Base-by-base conservation (phyloP, 2,888 invertebrate genomes). In the Cataglyphis altisquamis region DNA sequence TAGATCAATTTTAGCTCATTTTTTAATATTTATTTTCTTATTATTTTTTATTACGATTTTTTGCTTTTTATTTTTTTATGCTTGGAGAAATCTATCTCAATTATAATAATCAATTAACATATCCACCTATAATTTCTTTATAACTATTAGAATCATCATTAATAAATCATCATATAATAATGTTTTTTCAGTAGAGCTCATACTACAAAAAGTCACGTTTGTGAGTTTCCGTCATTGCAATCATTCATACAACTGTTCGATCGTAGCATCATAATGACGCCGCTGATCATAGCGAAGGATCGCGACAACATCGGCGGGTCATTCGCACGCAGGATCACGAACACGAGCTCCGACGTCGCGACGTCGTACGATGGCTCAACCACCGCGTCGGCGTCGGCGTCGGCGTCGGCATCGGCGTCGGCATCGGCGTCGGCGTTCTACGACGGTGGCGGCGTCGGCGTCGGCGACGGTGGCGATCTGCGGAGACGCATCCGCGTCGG, bases 401-500 rank as follows among this genome's bases (percentile, higher is more conserved):
- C 64, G 66, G 68, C 63, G 70, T 72, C 36, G 62, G 67, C 64
- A 84, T 84, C 81, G 87, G 78, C 86, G 88, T n/a, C n/a, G n/a
- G n/a, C n/a, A 21, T 84, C 84, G 81, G 75, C 39, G 75, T 70
- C 81, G 83, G 62, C 75, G 82, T 81, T 29, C 29, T 29, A 29
- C 29, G 29, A 29, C 85, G 84, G 86, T 83, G 84, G 83, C 82
- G 86, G 89, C 78, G 36, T 36, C 84, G 80, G 55, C 72, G 82
- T 81, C 84, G 84, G 86, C 84, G 84, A 84, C 82, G 86, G 88
- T 86, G 88, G 89, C 88, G 87, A 45, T 86, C 87, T 84, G 84
- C 81, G 82, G 88, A 64, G 84, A 86, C 83, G 84, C 57, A 78
- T 81, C 74, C 87, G 87, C 87, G 91, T 90, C 91, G 92, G 92